phyloP scores from a whole-genome alignment of 2,113 vertebrate species.

The Boulengerochromis microlepis region DNA sequence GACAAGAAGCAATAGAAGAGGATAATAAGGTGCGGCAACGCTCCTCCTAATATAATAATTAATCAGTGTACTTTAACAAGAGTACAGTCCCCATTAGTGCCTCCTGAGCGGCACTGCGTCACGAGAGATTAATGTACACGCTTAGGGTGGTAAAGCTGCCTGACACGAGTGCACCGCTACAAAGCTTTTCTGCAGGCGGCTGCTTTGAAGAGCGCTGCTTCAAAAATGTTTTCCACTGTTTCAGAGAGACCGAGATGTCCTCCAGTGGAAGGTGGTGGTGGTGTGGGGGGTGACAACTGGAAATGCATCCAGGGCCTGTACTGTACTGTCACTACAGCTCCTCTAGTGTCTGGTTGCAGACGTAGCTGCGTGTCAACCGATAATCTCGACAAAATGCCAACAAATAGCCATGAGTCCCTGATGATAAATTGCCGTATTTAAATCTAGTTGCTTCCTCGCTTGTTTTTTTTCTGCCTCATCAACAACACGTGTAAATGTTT shows the following conservation, averaged over 20 bases:
- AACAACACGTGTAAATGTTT: conserved; percentile 37
- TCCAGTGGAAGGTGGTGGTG: not conserved
- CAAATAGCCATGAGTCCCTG: not conserved
- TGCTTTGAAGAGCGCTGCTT: not conserved
- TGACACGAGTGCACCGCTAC: not conserved
- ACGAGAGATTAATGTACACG: not conserved
- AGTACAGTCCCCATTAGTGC: not conserved
- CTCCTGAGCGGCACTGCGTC: not conserved
- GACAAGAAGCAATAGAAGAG: not conserved
- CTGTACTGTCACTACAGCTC: not conserved
- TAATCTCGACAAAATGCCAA: conserved; percentile 20
- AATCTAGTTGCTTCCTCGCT: conserved; percentile 4
- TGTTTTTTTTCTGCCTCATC: conserved; percentile 27
- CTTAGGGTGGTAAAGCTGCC: not conserved
- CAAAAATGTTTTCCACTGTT: not conserved
- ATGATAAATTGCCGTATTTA: conserved; percentile 33
- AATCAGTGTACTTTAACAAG: conserved; percentile 2
- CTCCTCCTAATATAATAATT: not conserved
- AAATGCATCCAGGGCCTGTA: not conserved
- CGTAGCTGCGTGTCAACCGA: not conserved
- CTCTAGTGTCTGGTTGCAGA: not conserved
- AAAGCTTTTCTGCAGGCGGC: conserved; percentile 15
- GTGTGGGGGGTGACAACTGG: not conserved
- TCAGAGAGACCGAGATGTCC: not conserved
- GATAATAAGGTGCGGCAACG: not conserved